Percentiles rank a stretch among this genome's conserved stretches.
phyloP scores from a whole-genome alignment of 2,113 vertebrate genomes.

The Thunnus thynnus region DNA sequence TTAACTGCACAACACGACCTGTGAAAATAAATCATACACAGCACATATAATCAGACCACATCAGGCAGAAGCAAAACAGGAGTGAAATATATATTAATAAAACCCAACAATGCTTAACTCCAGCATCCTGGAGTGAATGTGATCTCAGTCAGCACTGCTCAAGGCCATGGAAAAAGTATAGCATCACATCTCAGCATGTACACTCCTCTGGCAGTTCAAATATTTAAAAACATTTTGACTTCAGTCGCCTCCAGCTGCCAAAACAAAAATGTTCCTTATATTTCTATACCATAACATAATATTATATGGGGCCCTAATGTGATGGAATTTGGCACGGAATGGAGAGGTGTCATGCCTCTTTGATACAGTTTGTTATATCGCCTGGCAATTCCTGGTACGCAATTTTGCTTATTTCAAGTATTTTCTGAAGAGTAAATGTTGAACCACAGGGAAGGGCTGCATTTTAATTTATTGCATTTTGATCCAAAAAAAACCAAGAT shows the following conservation, averaged over 20 bases:
- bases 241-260: conserved; percentile 37
- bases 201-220: conserved; percentile 25
- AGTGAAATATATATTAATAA: conserved; percentile 30
- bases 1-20: conserved; percentile 4
- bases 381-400: not conserved
- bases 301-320: conserved; percentile 22
- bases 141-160: not conserved
- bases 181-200: conserved; percentile 7
- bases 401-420: not conserved
- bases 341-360: not conserved
- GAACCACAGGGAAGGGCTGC: not conserved
- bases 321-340: conserved; percentile 18
- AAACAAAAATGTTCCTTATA: conserved; percentile 32
- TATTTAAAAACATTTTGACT: conserved; percentile 37
- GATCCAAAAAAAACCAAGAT: no score
- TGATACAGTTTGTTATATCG: not conserved
- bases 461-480: no score
- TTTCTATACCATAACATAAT: conserved; percentile 20
- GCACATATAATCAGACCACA: not conserved
- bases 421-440: not conserved
- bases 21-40: conserved; percentile 21
- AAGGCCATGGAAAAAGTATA: not conserved
- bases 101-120: conserved; percentile 14
- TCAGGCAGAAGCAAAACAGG: not conserved
- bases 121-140: conserved; percentile 1